A percentile compares a stretch with the other conserved stretches of the same genome.
Conservation (phyloP, 2,797 vertebrate species). For the Pogonophryne albipinna region DNA sequence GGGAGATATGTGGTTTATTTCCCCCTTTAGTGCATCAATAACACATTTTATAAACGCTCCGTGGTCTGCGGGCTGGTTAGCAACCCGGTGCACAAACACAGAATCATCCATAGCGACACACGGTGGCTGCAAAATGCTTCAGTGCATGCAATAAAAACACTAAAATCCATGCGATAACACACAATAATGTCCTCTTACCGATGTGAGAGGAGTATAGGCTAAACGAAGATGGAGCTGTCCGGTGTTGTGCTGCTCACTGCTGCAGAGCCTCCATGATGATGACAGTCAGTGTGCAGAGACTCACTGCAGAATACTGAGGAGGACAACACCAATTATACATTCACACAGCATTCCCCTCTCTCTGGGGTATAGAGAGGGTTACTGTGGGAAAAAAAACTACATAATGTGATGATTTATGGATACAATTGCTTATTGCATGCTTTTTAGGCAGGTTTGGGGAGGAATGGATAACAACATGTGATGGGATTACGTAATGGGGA, state of each 20-base stretch:
- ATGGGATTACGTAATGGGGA: too few relatives aligned
- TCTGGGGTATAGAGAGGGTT: too few relatives aligned
- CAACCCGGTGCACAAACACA: constrained; percentile 20
- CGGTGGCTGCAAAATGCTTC: too few relatives aligned
- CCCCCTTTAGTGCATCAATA: background rate
- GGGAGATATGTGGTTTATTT: too few relatives aligned
- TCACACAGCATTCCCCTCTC: too few relatives aligned
- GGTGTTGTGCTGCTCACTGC: constrained; percentile 61
- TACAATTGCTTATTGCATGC: too few relatives aligned
- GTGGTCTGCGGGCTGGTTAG: constrained; percentile 30
- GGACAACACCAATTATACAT: too few relatives aligned
- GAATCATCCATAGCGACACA: constrained; percentile 46
- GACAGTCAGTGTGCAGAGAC: constrained; percentile 50
- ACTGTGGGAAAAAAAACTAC: too few relatives aligned
- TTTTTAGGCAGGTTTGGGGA: too few relatives aligned
- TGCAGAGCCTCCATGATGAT: constrained; percentile 81
- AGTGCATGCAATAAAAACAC: background rate
- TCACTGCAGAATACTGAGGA: constrained; percentile 25
- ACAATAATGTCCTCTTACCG: constrained; percentile 39
- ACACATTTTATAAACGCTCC: background rate
- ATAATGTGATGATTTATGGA: too few relatives aligned
- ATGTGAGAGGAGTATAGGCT: too few relatives aligned
- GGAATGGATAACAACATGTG: too few relatives aligned
- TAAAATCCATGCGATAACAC: fast-evolving
- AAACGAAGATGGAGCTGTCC: constrained; percentile 6